These are phyloP conservation scores for Saguinus imperator DNA, from an alignment of 2,113 vertebrate species.

Conservation along the genomic window DNA sequence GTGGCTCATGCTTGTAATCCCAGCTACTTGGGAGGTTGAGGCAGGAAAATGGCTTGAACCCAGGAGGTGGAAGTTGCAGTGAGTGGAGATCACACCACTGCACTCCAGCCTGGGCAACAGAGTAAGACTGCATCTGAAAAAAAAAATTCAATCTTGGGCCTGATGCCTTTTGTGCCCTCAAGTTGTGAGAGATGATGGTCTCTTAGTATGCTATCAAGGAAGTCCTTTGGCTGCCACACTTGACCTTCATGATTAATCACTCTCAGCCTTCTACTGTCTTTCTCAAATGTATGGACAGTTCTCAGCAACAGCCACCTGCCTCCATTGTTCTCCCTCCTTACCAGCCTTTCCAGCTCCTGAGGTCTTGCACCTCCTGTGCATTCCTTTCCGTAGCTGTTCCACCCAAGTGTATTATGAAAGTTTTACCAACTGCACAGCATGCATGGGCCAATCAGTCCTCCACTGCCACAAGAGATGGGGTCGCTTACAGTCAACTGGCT, in stretches of 20 bases:
- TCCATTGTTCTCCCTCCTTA: too few relatives aligned
- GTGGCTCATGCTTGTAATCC: too few relatives aligned
- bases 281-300: background rate
- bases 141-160: background rate
- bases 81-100: too few relatives aligned
- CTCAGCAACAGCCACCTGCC: background rate
- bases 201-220: background rate
- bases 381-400: background rate
- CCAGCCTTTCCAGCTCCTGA: background rate
- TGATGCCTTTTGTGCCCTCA: background rate
- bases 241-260: background rate
- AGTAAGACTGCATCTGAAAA: too few relatives aligned
- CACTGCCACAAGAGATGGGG: accelerated
- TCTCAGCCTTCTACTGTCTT: background rate
- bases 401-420: background rate
- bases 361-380: accelerated
- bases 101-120: too few relatives aligned
- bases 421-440: background rate
- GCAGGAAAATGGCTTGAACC: too few relatives aligned
- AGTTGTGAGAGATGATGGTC: background rate
- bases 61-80: too few relatives aligned
- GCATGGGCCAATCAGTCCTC: too few relatives aligned
- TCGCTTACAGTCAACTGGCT: background rate
- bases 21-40: too few relatives aligned
- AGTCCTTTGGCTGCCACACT: background rate